A percentile compares a stretch with the other conserved stretches of the same genome.
These are phyloP conservation scores for Pterocles burchelli DNA, from an alignment of 2,113 vertebrate genomes.

Conservation along the genomic window DNA sequence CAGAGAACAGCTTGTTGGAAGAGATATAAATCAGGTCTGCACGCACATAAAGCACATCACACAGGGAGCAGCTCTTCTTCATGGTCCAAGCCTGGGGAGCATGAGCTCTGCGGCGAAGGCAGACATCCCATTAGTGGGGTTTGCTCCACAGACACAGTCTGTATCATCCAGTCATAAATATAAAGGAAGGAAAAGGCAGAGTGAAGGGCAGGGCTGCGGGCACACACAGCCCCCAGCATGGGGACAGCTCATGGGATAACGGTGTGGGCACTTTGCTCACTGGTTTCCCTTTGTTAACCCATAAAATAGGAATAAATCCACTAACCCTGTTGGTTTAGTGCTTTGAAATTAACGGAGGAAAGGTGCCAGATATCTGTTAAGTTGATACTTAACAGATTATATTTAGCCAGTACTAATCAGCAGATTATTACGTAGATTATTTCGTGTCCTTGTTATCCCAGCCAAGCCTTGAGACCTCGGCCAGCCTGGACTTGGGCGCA, in stretches of 20 bases:
- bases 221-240: neutral
- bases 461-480: neutral
- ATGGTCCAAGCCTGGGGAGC: conserved; percentile 1
- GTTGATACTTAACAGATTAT: neutral
- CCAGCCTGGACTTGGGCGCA: neutral
- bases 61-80: conserved; percentile 15
- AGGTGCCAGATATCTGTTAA: conserved; percentile 17
- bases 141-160: neutral
- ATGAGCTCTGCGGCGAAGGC: neutral
- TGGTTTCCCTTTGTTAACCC: neutral
- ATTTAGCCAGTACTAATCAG: neutral
- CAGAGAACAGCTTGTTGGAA: conserved; percentile 54
- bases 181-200: neutral
- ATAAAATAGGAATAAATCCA: neutral
- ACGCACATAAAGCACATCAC: conserved; percentile 17
- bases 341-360: neutral
- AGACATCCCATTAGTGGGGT: neutral
- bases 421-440: conserved; percentile 17
- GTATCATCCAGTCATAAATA: neutral
- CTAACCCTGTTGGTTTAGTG: neutral
- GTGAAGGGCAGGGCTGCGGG: neutral
- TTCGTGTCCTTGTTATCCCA: neutral
- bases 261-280: neutral
- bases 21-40: conserved; percentile 64
- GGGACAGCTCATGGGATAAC: neutral